Conservation (phyloP, 2,113 vertebrate genomes). For the Campylorhamphus procurvoides region DNA sequence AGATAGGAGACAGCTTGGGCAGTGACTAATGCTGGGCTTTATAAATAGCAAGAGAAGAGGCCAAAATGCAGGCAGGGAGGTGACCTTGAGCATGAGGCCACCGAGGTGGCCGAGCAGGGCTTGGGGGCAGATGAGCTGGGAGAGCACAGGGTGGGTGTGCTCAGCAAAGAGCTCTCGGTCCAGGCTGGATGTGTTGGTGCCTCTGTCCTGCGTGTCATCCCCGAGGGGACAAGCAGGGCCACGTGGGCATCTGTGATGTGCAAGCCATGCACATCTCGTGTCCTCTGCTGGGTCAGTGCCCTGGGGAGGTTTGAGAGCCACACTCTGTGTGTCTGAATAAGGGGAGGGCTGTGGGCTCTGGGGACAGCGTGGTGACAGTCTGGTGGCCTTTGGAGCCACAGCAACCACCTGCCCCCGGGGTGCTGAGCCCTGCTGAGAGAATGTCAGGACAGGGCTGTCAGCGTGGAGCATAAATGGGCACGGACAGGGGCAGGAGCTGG, state of each 20-base stretch:
- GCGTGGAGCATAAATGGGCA: not conserved
- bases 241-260: accelerated
- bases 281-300: not conserved
- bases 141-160: accelerated
- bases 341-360: not conserved
- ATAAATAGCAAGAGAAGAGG: not conserved
- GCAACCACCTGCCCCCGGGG: accelerated
- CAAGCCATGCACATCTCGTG: not conserved
- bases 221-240: not conserved
- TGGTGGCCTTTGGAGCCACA: not conserved
- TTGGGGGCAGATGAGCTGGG: not conserved
- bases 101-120: not conserved
- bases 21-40: not conserved
- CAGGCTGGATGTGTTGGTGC: not conserved
- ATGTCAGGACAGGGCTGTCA: not conserved
- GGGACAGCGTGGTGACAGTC: not conserved
- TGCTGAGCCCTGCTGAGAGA: not conserved
- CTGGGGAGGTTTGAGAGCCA: not conserved
- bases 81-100: not conserved
- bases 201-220: not conserved
- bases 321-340: accelerated
- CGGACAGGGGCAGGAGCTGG: not conserved
- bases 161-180: not conserved
- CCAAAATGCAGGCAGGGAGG: not conserved
- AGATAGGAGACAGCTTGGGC: not conserved